Evolutionary conservation across 2,113 vertebrate genomes (phyloP), one percentile per base, ranked within the genome.

Genomic region (Raja brachyura): DNA sequence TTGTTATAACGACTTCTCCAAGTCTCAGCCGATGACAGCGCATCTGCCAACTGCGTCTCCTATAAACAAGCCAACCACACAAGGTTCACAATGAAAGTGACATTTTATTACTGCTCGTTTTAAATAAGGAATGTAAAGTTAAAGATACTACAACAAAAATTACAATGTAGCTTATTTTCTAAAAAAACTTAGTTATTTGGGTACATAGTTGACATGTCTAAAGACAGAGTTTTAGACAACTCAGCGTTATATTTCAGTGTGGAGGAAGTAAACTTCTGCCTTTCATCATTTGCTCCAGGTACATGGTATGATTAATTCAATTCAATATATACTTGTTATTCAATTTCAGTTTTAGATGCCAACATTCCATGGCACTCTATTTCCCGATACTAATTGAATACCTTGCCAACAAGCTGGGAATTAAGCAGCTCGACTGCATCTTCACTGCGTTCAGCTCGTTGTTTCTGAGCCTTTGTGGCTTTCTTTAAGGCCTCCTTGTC

Each of bases 401-500:
- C 98, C 97, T 98, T 97, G 85, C 98, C 97, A 3, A 96, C 93
- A 0, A 99, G 96, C 93, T 98, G 97, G 63, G 94, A 93, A 0
- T 95, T 96, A 93, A 99, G 94, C 88, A 96, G 97, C 90, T 96
- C 96, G 0, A 97, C 96, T 0, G 96, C 96, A 39, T 97, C 97
- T 93, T 98, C 97, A 0, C 97, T 97, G 74, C 96, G 96, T 95
- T 98, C 97, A 0, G 98, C 98, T 33, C 97, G 95, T 31, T 97
- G 97, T 86, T 97, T 98, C 95, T 98, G 98, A 0, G 96, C 96
- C 1, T 95, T 95, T 0, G 97, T 95, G 0, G 97, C 97, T 95
- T 95, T 97, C 95, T 98, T 98, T 93, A 98, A 95, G n/a, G 96
- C 95, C 16, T 98, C 98, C 86, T 97, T 97, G 86, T 98, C 98